Conservation (phyloP, 2,113 vertebrate species). For the Calonectris borealis region DNA sequence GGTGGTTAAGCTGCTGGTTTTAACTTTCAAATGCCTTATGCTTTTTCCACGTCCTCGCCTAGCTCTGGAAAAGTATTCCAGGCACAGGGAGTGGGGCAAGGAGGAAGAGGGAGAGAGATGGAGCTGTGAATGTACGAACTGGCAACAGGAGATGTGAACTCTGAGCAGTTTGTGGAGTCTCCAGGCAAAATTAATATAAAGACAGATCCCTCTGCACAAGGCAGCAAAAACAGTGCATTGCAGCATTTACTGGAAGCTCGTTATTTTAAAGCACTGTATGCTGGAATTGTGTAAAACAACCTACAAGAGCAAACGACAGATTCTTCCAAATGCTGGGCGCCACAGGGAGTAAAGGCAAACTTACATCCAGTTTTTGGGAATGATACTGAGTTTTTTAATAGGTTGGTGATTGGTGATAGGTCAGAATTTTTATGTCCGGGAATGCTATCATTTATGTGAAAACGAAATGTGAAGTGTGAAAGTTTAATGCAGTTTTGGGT, state of each 20-base stretch:
- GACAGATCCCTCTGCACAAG: not conserved
- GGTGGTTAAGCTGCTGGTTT: slow-evolving; percentile 8
- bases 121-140: not conserved
- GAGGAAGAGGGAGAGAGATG: not conserved
- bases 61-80: not conserved
- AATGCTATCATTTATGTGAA: not conserved
- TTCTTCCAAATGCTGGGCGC: not conserved
- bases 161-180: not conserved
- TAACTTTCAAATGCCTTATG: not conserved
- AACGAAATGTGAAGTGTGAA: not conserved
- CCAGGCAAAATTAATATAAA: not conserved
- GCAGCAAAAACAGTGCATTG: not conserved
- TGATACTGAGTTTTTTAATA: not conserved
- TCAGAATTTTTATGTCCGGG: not conserved
- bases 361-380: not conserved
- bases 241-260: not conserved
- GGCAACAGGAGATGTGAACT: not conserved
- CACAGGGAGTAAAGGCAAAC: not conserved
- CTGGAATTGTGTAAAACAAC: not conserved
- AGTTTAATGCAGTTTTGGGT: not conserved
- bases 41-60: not conserved
- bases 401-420: not conserved
- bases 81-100: not conserved
- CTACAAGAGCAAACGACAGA: not conserved
- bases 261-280: not conserved